Evolutionary conservation across 2,888 invertebrate species (phyloP), one percentile per base, ranked within the genome.

Genomic region (Rotaria macrura): DNA sequence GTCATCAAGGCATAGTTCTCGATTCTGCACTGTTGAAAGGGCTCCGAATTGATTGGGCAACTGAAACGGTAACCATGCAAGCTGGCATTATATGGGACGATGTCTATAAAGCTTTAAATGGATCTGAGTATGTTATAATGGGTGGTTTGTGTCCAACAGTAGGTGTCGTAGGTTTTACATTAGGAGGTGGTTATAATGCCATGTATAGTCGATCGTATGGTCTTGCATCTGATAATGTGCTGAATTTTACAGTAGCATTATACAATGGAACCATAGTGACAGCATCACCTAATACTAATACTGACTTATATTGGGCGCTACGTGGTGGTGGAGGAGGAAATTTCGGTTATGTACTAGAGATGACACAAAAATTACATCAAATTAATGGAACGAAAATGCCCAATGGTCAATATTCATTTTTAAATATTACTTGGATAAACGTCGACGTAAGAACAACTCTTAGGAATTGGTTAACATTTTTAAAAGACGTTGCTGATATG

Each of bases 331-430:
- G 72, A 38, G 72, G 72, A 20, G 72, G 72, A 72, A 72, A 72
- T 72, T 72, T 72, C 38, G 72, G 72, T 72, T 34, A 25, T 72
- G 72, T 72, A 38, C 20, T 72, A 38, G 38, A 72, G 38, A 72
- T 72, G 72, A 72, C 72, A 38, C 72, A 72, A 72, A 72, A 72
- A 72, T 38, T 72, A 38, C 72, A 72, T 72, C 72, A 38, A 72
- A 72, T 72, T 3, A 72, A 34, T 38, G 72, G 23, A 72, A 72
- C 72, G 20, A 34, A 72, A 17, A 10, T 72, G 12, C 72, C 72
- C 4, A 38, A 72, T 72, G 72, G 72, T 38, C 72, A 72, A 38
- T 72, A 7, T 72, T 38, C 38, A 72, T 72, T 72, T 72, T 38
- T 72, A 17, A 72, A 72, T 72, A 34, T 72, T 25, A 72, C 72